A percentile compares a stretch with the other conserved stretches of the same genome.
Conservation (phyloP, 2,888 invertebrate genomes). For the Hypomecis atomaria region DNA sequence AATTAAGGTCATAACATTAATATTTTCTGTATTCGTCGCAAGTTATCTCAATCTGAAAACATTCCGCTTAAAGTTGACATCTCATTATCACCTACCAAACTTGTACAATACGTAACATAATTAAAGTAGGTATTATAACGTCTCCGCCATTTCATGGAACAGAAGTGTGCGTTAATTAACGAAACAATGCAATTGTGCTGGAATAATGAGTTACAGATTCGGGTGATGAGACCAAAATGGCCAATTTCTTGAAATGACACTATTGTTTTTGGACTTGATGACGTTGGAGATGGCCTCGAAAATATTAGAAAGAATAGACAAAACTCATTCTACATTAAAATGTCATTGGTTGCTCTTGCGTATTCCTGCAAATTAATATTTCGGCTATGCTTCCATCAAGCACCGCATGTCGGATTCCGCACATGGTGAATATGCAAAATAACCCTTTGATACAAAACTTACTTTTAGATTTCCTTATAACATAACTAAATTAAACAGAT, state of each 20-base stretch:
- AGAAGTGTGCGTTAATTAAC: conserved; percentile 21
- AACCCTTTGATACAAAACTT: conserved; percentile 10
- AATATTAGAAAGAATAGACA: too few relatives aligned
- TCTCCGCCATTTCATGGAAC: conserved; percentile 4
- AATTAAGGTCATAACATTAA: too few relatives aligned
- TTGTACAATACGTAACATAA: conserved; percentile 5
- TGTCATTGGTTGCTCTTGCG: too few relatives aligned
- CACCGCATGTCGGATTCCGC: conserved; percentile 11
- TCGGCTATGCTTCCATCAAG: background rate
- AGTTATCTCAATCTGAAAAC: background rate
- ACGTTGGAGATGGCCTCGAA: conserved; percentile 1
- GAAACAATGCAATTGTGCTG: conserved; percentile 22
- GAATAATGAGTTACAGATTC: conserved; percentile 20
- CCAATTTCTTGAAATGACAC: conserved; percentile 22
- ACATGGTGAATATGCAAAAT: conserved; percentile 10
- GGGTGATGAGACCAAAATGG: conserved; percentile 2
- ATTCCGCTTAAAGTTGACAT: background rate
- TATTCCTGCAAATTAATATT: background rate
- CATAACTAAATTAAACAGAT: too few relatives aligned
- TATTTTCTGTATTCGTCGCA: background rate
- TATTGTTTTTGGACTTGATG: conserved; percentile 13
- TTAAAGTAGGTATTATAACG: conserved; percentile 11
- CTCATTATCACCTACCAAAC: background rate
- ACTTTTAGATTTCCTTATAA: too few relatives aligned
- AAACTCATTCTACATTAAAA: too few relatives aligned